phyloP scores from a whole-genome alignment of 2,113 vertebrate species.

The Scalopus aquaticus region DNA sequence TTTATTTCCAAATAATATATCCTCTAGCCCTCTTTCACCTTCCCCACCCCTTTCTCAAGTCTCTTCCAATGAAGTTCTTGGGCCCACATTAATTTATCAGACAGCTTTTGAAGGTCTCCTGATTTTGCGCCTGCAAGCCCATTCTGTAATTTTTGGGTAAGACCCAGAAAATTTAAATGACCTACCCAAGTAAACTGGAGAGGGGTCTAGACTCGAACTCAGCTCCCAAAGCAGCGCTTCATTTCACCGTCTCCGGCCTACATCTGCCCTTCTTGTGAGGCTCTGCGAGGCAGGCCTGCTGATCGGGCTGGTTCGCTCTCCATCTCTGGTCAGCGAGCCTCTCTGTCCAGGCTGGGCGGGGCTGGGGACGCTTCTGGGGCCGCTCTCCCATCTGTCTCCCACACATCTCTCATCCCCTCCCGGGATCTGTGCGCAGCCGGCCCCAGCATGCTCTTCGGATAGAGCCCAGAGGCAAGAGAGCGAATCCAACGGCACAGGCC shows the following conservation, averaged over 20 bases:
- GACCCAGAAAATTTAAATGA: not conserved
- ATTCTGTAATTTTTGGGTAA: not conserved
- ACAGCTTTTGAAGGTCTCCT: not conserved
- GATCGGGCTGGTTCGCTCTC: not conserved
- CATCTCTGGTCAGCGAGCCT: not conserved
- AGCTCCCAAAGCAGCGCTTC: not conserved
- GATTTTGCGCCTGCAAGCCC: not conserved
- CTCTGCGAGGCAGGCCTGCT: not conserved
- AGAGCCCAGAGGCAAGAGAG: not conserved
- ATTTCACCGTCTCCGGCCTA: not conserved
- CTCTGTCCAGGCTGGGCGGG: not conserved
- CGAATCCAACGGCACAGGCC: not conserved
- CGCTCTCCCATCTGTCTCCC: not conserved
- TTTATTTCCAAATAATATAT: constrained; percentile 21
- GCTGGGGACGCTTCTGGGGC: not conserved
- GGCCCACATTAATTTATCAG: not conserved
- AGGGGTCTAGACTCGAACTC: not conserved
- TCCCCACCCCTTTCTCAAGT: not conserved
- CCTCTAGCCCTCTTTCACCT: not conserved
- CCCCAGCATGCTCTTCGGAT: not conserved
- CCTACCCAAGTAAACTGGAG: not conserved
- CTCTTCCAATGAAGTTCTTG: not conserved
- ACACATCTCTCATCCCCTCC: not conserved
- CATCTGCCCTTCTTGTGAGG: not conserved
- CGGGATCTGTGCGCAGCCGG: no score